These are phyloP conservation scores for Neosalanx taihuensis DNA, from an alignment of 2,797 vertebrate species.

Conservation along the genomic window DNA sequence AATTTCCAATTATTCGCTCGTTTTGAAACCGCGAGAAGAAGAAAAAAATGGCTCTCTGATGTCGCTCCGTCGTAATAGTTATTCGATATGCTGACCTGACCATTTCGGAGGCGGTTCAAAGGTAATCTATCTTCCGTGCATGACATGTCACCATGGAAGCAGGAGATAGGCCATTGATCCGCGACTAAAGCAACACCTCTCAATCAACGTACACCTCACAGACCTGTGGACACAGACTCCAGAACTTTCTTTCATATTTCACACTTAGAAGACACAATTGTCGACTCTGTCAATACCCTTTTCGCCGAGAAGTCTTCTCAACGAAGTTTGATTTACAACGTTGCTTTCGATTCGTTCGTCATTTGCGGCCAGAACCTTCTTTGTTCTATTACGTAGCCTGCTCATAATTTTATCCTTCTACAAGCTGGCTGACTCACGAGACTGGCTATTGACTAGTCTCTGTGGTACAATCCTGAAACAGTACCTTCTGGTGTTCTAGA, in stretches of 20 bases:
- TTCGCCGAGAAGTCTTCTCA: not conserved
- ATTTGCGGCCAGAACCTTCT: no score
- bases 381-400: no score
- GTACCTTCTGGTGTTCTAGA: no score
- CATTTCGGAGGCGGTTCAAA: not conserved
- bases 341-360: not conserved
- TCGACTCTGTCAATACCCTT: not conserved
- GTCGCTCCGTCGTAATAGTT: no score
- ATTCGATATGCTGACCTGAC: no score
- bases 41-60: no score
- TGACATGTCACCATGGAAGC: not conserved
- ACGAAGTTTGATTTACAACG: constrained; percentile 4
- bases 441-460: not conserved
- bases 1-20: no score
- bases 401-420: no score
- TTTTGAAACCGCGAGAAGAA: no score
- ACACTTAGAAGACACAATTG: not conserved
- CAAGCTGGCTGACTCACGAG: not conserved
- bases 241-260: not conserved
- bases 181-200: not conserved
- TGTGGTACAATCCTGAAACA: not conserved
- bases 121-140: not conserved
- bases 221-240: not conserved
- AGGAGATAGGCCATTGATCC: not conserved
- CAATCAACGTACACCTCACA: not conserved